Percentiles rank a stretch among this genome's conserved stretches.
These are phyloP conservation scores for Oscheius sp. DNA, from an alignment of 2,888 invertebrate species.

Conservation along the genomic window DNA sequence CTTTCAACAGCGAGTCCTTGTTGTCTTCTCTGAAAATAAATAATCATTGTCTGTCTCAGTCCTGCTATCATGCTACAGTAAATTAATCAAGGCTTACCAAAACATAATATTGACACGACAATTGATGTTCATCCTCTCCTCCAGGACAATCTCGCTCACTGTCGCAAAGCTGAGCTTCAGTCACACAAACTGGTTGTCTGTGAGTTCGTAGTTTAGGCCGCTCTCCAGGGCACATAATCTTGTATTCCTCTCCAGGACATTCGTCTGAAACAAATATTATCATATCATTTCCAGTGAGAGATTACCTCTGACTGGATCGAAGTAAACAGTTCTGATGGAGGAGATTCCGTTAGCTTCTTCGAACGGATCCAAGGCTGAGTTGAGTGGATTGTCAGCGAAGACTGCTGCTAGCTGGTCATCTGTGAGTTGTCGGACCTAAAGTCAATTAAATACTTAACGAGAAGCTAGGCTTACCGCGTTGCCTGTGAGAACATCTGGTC, in stretches of 20 bases:
- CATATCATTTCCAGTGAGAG: neutral
- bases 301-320: neutral
- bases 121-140: constrained; percentile 46
- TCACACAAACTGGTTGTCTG: constrained; percentile 26
- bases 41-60: neutral
- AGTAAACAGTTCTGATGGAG: neutral
- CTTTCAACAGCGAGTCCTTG: neutral
- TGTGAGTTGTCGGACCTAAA: constrained; percentile 7
- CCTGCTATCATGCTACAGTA: neutral
- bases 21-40: neutral
- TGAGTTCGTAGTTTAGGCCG: neutral
- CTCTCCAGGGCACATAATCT: constrained; percentile 6
- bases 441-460: neutral
- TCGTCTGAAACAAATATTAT: neutral
- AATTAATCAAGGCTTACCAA: constrained; percentile 32
- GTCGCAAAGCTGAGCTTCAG: constrained; percentile 41
- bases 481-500: constrained; percentile 11
- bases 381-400: neutral
- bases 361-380: neutral
- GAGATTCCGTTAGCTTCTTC: neutral
- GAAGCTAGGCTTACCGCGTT: neutral
- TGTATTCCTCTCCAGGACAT: constrained; percentile 13
- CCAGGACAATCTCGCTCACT: constrained; percentile 38
- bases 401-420: neutral
- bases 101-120: constrained; percentile 46